Base-by-base conservation (phyloP, 2,113 vertebrate genomes). In the Eurystomus gularis region DNA sequence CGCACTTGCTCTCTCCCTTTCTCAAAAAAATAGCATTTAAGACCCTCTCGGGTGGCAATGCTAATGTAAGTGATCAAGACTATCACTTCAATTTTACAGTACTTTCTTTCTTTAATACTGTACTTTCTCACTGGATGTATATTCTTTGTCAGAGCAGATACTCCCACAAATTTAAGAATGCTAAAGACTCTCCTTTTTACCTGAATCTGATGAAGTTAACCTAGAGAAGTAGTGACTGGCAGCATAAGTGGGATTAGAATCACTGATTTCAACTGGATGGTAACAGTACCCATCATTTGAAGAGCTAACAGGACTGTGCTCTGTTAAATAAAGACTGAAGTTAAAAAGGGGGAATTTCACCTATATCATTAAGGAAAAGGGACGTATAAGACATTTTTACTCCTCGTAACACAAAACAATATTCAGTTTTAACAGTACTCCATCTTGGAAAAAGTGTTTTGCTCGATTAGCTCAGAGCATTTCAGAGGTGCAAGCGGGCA, bases 341-440 rank as follows among this genome's bases (percentile, higher is more conserved):
- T 40, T 58, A 19, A 58, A 78, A 66, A 40, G 24, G 8, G 20
- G 8, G 11, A 19, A n/a, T 83, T 81, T 77, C 35, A 61, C 26
- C 23, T 57, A 4, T 7, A 17, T 8, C 33, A 11, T 44, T 25
- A 79, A 6, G 18, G 39, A 69, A 81, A 52, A 40, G 17, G 5
- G 17, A 62, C 0, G 0, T 13, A 4, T 7, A 61, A 29, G 4
- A 17, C 3, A 48, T 0, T 2, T 14, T 83, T 51, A 60, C 13
- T 76, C 14, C 28, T 81, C 2, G 1, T 11, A 76, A 70, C 3
- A 71, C 31, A 58, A 66, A 25, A 44, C 10, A 48, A n/a, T 11
- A 21, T 57, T 54, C 8, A 4, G 17, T 69, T 84, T 82, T 61
- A 77, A 61, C 49, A 80, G 9, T 5, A 52, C 6, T 65, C 31